phyloP scores from a whole-genome alignment of 2,113 vertebrate genomes.

The Sinosuthora webbiana region DNA sequence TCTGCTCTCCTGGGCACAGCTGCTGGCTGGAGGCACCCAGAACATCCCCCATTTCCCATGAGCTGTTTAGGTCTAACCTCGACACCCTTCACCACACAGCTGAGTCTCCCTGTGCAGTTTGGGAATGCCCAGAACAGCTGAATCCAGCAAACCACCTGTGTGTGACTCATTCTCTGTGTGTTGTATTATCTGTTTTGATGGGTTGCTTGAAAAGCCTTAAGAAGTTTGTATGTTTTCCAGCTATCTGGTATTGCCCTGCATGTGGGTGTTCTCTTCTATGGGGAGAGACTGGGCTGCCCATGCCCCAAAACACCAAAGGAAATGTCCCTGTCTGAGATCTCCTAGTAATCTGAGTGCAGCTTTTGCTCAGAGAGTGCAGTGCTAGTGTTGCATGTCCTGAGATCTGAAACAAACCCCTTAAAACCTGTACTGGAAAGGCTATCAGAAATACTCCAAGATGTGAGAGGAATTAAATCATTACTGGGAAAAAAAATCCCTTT shows the following conservation, averaged over 20 bases:
- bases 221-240: background rate
- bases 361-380: background rate
- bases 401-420: background rate
- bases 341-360: background rate
- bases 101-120: background rate
- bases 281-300: background rate
- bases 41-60: background rate
- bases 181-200: background rate
- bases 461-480: background rate
- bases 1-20: background rate
- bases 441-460: background rate
- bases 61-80: background rate
- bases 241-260: background rate
- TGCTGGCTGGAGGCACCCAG: background rate
- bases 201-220: background rate
- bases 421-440: background rate
- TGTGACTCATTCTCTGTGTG: background rate
- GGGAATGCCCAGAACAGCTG: background rate
- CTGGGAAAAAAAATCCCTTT: background rate
- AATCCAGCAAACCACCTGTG: background rate
- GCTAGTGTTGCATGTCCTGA: background rate
- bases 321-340: background rate
- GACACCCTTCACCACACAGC: background rate
- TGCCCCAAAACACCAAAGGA: background rate
- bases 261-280: background rate